phyloP scores from a whole-genome alignment of 2,113 vertebrate species.

The Hyperopisus bebe region DNA sequence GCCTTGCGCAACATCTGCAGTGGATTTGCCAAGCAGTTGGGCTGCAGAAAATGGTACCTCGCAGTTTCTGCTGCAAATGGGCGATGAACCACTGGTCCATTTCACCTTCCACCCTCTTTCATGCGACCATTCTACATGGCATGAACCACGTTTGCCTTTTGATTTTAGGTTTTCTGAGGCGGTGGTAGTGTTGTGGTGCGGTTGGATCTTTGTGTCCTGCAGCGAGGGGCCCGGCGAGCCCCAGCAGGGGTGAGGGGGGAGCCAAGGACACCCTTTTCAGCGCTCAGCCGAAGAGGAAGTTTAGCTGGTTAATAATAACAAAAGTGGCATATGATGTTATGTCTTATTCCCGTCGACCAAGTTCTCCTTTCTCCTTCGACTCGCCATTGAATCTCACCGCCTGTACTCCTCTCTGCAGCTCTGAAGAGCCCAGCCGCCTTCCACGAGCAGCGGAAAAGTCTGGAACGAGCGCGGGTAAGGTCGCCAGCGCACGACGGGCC shows the following conservation, averaged over 20 bases:
- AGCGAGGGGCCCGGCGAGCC: not conserved
- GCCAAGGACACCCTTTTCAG: not conserved
- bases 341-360: not conserved
- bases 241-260: not conserved
- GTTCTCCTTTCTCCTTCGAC: not conserved
- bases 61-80: not conserved
- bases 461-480: conserved; percentile 85
- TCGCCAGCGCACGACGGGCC: not conserved
- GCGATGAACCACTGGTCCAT: not conserved
- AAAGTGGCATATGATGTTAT: not conserved
- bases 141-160: not conserved
- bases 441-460: conserved; percentile 80
- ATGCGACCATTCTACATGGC: not conserved
- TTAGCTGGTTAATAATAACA: not conserved
- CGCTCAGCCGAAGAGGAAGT: not conserved
- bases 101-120: not conserved
- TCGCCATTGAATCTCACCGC: not conserved
- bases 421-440: conserved; percentile 88
- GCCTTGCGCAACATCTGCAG: not conserved
- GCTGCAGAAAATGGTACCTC: not conserved
- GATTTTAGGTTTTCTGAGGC: not conserved
- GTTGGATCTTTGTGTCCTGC: not conserved
- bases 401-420: conserved; percentile 56
- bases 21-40: not conserved
- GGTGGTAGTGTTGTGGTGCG: not conserved